Evolutionary conservation across 1,140 invertebrate species (phyloP), one percentile per base, ranked within the genome.

Genomic region (Scylla paramamosain): DNA sequence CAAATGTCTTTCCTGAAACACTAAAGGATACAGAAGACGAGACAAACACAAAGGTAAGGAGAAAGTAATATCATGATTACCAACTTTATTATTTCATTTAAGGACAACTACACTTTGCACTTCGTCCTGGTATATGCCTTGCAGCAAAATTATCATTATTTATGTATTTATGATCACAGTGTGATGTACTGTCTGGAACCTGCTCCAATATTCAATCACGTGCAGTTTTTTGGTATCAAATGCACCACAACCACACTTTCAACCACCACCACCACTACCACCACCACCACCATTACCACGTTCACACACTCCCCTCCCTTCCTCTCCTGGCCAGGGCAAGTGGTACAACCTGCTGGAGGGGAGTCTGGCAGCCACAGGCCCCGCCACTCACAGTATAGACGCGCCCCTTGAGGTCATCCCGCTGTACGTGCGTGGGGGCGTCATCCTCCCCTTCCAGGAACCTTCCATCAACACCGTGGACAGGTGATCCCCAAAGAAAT

Each of bases 331-430:
- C 1, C 94, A 95, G 94, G 94, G 91, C 4, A 28, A 67, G 32
- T 95, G 94, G 94, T 95, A 95, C 48, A 59, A 92, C 12, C 52
- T 95, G 31, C 29, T 92, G 32, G 52, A 32, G 20, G 94, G 91
- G 0, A 86, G 28, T 20, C 25, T 84, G 29, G 84, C 84, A 7
- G 94, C 94, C 6, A 77, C 91, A 16, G 94, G 94, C 25, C 94
- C 94, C 14, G 52, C 48, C 8, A 95, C 91, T 1, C 82, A 28
- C 16, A 95, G 67, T 4, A 83, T 95, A 12, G 82, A 86, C 10
- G 94, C 94, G 25, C 94, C 94, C n/a, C 59, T 95, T n/a, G 94
- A 96, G 84, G 89, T 95, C 6, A 92, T 96, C n/a, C 95, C 95
- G 0, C 32, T 96, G 12, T 96, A 86, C 31, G 59, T 93, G 46